Evolutionary conservation across 2,888 invertebrate species (phyloP), one percentile per base, ranked within the genome.

Genomic region (Melinaea marsaeus): DNA sequence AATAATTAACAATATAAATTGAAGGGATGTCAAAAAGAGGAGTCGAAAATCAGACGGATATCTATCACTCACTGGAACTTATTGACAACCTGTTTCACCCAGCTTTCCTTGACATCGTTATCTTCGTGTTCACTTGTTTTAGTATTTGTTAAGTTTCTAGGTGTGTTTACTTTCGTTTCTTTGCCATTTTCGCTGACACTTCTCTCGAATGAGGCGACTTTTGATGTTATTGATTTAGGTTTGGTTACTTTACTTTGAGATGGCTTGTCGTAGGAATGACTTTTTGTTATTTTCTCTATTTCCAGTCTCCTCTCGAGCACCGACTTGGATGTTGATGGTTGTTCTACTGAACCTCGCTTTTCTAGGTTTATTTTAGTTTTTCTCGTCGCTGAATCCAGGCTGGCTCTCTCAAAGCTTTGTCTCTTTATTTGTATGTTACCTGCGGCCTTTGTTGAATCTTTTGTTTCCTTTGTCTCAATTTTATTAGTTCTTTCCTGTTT

Each of bases 71-170:
- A 93, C 91, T 95, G 94, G 77, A 95, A 93, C 88, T 94, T 93
- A 71, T 93, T 94, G 13, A 95, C 94, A 74, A 95, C 94, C 74
- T 95, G 93, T 75, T 94, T 94, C 0, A 95, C 95, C 95, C 95
- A 95, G 73, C 91, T 91, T 42, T 93, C 93, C 84, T 92, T 92
- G 4, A 84, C 78, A 64, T 88, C 88, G 6, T 77, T 75, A 57
- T 81, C 76, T 59, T 61, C 67, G 22, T 57, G 35, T 13, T 70
- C 72, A n/a, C n/a, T 13, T 56, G 37, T 61, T 58, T 62, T 65
- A 35, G 60, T 63, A 33, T 55, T 1, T 13, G 60, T 32, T 11
- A 51, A 51, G 51, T 51, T 51, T 32, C 32, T 51, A 4, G 51
- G 32, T 47, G 68, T 69, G 35, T 74, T 74, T 51, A 65, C 33